Evolutionary conservation across 1,140 invertebrate genomes (phyloP), one percentile per base, ranked within the genome.

Genomic region (Macrocentrus cingulum): DNA sequence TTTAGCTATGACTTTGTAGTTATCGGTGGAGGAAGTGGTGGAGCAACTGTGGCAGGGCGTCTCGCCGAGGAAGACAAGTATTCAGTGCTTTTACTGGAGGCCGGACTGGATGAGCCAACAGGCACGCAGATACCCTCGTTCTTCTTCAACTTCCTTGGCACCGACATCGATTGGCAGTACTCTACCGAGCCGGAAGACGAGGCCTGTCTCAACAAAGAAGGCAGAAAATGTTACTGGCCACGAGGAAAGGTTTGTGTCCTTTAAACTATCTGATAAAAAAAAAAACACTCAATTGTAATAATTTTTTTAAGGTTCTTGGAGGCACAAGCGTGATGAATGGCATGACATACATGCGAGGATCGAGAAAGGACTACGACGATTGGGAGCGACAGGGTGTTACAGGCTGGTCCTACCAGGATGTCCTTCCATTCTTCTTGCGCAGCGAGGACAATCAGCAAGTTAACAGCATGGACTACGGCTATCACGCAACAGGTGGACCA

Each of bases 291-390:
- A 11, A 41, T 41, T 23, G 0, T 57, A 23, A 1, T 37, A 18
- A 36, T 18, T 37, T 8, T 20, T 66, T 9, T 65, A n/a, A 88
- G 87, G 90, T 92, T 0, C 73, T 95, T 1, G 95, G 95, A 15
- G 95, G 95, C 1, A 96, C 92, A 0, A 95, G 93, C 20, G 92
- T 94, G 0, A 86, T 98, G 78, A 98, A 98, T 74, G 94, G 94
- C 1, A 98, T 98, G 95, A 94, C 94, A 79, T 98, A 98, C 74
- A 94, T 97, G 56, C 83, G 96, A 45, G 96, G 95, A 1, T 91
- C 94, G 65, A 84, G 88, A 7, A 87, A 87, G 63, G 96, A 98
- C 76, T 98, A 90, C 75, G 92, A 98, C 70, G 81, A 87, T 44
- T 98, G 95, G 96, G 90, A 90, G 5, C 83, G 82, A 3, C 80